Evolutionary conservation across 2,113 vertebrate genomes (phyloP).

Genomic region (Psittacula cyanocephala): DNA sequence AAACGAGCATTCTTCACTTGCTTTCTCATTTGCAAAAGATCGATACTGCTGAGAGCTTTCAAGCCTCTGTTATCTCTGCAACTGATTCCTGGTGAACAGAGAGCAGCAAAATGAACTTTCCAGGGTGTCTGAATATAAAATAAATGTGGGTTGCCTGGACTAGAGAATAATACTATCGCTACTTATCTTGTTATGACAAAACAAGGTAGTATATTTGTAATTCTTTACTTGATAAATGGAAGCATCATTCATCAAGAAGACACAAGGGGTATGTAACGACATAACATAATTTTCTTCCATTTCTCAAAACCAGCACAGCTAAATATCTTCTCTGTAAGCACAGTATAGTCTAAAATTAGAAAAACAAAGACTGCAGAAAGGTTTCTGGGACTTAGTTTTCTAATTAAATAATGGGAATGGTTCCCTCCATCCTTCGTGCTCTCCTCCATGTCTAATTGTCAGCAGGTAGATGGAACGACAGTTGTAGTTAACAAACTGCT

Average conservation of each 20-base stretch:
- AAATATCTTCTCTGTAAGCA: neutral
- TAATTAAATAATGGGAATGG: neutral
- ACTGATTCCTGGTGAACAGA: neutral
- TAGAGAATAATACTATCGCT: neutral
- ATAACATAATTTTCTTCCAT: neutral
- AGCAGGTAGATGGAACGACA: neutral
- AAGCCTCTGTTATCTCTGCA: neutral
- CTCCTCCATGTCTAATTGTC: neutral
- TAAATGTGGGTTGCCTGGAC: constrained; percentile 7
- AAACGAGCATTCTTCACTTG: neutral
- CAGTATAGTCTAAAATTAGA: neutral
- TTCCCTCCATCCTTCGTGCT: neutral
- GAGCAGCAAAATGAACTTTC: constrained; percentile 35
- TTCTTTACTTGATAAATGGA: constrained; percentile 19
- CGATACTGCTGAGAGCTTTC: neutral
- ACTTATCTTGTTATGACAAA: constrained; percentile 34
- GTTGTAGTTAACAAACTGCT: neutral
- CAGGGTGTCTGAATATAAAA: constrained; percentile 9
- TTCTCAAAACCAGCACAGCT: neutral
- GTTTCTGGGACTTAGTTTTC: neutral
- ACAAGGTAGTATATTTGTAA: neutral
- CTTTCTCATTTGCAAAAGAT: neutral
- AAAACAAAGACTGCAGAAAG: neutral
- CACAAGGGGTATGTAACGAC: neutral
- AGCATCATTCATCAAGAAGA: neutral